These are phyloP conservation scores for Sebastes schlegelii DNA, from an alignment of 2,113 vertebrate genomes.

Conservation along the genomic window DNA sequence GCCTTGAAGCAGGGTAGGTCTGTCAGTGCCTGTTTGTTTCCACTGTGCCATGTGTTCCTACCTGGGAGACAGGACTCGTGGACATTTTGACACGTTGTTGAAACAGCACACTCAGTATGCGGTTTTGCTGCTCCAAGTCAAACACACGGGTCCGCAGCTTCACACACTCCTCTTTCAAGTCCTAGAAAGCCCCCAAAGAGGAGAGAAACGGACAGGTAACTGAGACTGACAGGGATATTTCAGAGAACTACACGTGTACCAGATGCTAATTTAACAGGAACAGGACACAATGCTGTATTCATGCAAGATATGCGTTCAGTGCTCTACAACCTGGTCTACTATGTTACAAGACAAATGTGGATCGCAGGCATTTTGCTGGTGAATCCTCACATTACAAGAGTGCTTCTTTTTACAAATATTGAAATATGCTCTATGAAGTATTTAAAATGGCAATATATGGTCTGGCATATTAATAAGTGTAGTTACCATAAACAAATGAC, in stretches of 20 bases:
- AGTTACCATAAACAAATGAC: not conserved
- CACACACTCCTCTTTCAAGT: conserved; percentile 92
- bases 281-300: not conserved
- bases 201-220: not conserved
- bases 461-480: not conserved
- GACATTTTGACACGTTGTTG: conserved; percentile 90
- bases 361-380: not conserved
- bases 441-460: not conserved
- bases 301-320: not conserved
- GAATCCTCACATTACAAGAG: not conserved
- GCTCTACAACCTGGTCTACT: not conserved
- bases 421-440: not conserved
- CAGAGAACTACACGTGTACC: not conserved
- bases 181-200: conserved; percentile 73
- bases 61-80: conserved; percentile 88
- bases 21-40: conserved; percentile 52
- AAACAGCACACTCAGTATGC: conserved; percentile 89
- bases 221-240: not conserved
- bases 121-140: conserved; percentile 95
- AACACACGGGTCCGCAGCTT: conserved; percentile 93
- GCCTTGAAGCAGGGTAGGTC: conserved; percentile 33
- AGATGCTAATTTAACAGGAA: conserved; percentile 24
- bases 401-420: not conserved
- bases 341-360: not conserved
- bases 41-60: conserved; percentile 64